A percentile compares a stretch with the other conserved stretches of the same genome.
phyloP scores from a whole-genome alignment of 1,140 invertebrate species.

The Choristoneura fumiferana region DNA sequence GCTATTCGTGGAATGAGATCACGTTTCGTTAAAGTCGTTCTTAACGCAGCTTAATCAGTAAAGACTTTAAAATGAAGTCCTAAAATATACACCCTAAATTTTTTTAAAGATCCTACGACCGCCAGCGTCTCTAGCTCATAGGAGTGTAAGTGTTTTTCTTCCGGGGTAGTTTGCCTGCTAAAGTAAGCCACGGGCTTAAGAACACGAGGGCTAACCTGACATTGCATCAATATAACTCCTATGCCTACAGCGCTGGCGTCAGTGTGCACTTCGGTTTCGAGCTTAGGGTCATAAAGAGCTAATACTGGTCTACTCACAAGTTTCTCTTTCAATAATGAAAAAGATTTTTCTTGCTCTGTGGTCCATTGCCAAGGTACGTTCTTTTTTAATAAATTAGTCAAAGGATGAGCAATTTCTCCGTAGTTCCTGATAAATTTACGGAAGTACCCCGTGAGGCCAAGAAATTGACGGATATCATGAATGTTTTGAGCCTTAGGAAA shows the following conservation, averaged over 20 bases:
- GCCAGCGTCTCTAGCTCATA: constrained; percentile 37
- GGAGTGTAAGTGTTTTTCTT: no score
- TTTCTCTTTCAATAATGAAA: not conserved
- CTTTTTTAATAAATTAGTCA: constrained; percentile 41
- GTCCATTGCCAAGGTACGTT: constrained; percentile 36
- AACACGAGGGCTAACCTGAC: not conserved
- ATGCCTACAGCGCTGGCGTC: constrained; percentile 21
- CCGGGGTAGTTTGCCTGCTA: no score
- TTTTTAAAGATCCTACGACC: constrained; percentile 31
- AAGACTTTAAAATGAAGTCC: constrained; percentile 41
- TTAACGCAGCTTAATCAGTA: constrained; percentile 43
- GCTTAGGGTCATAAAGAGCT: constrained; percentile 35
- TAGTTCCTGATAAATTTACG: constrained; percentile 38
- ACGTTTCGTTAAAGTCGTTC: constrained; percentile 32
- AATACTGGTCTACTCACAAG: constrained; percentile 31
- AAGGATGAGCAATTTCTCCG: constrained; percentile 33
- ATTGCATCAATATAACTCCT: constrained; percentile 30
- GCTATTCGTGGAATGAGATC: constrained; percentile 36
- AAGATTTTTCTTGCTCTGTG: constrained; percentile 28
- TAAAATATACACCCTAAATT: constrained; percentile 42
- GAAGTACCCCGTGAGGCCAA: constrained; percentile 22
- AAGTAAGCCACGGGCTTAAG: constrained; percentile 23
- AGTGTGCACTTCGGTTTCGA: constrained; percentile 31
- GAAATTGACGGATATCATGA: not conserved
- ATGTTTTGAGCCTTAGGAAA: not conserved